A percentile compares a stretch with the other conserved stretches of the same genome.
Evolutionary conservation across 2,888 invertebrate species (phyloP).

Genomic region (Torymus tubicola): DNA sequence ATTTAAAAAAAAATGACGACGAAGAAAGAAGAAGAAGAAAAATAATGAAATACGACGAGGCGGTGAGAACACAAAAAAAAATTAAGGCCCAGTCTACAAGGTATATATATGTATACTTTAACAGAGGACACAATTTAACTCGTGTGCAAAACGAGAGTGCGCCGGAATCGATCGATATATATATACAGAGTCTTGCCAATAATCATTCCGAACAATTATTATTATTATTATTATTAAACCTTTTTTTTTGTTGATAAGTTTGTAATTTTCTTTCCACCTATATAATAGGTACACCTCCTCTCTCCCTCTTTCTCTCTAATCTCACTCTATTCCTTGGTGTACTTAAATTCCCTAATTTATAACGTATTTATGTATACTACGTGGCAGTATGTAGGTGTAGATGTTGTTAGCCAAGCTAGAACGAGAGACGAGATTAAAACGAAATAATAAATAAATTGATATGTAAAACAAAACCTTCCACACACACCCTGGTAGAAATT

Average conservation of each 20-base stretch:
- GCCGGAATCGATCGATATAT: slow-evolving; percentile 59
- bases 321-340: slow-evolving; percentile 60
- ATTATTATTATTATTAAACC: no score
- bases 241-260: slow-evolving; percentile 73
- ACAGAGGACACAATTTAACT: no score
- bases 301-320: no score
- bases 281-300: no score
- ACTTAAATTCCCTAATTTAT: slow-evolving; percentile 74
- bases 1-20: slow-evolving; percentile 61
- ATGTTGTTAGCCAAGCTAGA: slow-evolving; percentile 68
- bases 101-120: no score
- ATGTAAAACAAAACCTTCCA: no score
- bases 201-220: slow-evolving; percentile 52
- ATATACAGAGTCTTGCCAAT: slow-evolving; percentile 72
- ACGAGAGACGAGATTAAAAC: slow-evolving; percentile 57
- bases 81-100: no score
- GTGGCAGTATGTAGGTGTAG: slow-evolving; percentile 64
- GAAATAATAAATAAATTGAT: no score
- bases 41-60: not conserved
- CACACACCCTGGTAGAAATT: no score
- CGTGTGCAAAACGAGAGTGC: slow-evolving; percentile 22
- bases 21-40: not conserved
- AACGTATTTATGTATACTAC: slow-evolving; percentile 73
- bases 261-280: slow-evolving; percentile 69
- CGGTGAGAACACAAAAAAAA: slow-evolving; percentile 36